These are phyloP conservation scores for Plebejus melissa DNA, from an alignment of 2,888 invertebrate genomes.

Conservation along the genomic window DNA sequence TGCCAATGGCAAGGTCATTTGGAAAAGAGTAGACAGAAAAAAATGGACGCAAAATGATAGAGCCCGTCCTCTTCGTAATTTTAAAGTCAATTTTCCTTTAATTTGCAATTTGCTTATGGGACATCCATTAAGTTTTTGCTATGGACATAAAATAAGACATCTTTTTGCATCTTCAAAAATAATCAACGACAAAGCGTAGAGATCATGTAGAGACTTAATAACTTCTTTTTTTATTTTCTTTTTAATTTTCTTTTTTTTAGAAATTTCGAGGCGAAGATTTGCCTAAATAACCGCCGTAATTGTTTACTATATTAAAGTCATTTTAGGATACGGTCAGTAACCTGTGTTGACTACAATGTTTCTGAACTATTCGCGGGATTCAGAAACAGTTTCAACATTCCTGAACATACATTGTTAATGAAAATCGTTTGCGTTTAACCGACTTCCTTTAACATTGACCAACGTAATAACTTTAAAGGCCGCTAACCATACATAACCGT, in stretches of 20 bases:
- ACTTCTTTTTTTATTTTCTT: not conserved
- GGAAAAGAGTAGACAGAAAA: conserved; percentile 6
- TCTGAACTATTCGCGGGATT: not conserved
- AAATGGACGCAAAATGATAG: not conserved
- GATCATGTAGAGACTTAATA: not conserved
- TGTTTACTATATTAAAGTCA: not conserved
- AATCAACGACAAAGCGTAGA: not conserved
- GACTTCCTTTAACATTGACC: conserved; percentile 67
- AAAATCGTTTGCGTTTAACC: conserved; percentile 21
- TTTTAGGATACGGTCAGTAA: not conserved
- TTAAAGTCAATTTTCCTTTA: not conserved
- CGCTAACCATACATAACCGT: conserved; percentile 23
- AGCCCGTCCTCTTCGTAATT: not conserved
- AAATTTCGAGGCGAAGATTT: not conserved
- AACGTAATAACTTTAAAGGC: conserved; percentile 37
- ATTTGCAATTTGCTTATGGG: conserved; percentile 3
- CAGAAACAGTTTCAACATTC: conserved; percentile 14
- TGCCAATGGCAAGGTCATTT: conserved; percentile 52
- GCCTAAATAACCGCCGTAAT: not conserved
- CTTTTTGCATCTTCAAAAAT: not conserved
- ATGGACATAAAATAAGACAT: not conserved
- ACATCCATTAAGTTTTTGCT: conserved; percentile 8
- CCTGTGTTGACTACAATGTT: not conserved
- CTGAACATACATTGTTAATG: conserved; percentile 24
- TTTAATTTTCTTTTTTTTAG: not conserved